These are phyloP conservation scores for Xestobium rufovillosum DNA, from an alignment of 2,888 invertebrate species.

Conservation along the genomic window DNA sequence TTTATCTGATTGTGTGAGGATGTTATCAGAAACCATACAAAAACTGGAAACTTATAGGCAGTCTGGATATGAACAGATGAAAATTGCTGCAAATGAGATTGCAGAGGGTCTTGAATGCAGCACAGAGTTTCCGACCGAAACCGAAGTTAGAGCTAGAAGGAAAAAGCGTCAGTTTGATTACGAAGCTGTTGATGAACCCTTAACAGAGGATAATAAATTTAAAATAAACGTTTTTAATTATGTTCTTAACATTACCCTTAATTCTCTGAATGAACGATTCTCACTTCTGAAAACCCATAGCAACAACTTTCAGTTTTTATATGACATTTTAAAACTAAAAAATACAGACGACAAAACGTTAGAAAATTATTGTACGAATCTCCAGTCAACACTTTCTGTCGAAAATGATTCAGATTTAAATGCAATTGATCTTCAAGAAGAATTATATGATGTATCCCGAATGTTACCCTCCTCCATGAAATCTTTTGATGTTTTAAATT, in stretches of 20 bases:
- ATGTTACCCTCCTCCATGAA: too few species aligned
- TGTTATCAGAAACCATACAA: constrained; percentile 19
- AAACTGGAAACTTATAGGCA: constrained; percentile 18
- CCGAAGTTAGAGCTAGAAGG: constrained; percentile 18
- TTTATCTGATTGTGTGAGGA: constrained; percentile 19
- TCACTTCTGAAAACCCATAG: constrained; percentile 13
- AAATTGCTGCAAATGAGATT: constrained; percentile 20
- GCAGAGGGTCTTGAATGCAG: constrained; percentile 20
- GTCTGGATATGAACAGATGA: constrained; percentile 15
- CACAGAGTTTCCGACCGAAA: constrained; percentile 18
- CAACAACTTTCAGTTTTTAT: constrained; percentile 9
- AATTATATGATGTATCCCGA: too few species aligned
- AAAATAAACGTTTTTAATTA: constrained; percentile 11
- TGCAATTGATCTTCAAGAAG: too few species aligned
- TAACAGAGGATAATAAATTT: constrained; percentile 18
- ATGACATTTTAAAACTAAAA: too few species aligned
- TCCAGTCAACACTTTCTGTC: too few species aligned
- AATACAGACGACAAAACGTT: too few species aligned
- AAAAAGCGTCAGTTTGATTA: constrained; percentile 18
- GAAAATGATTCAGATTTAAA: too few species aligned
- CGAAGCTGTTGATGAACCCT: constrained; percentile 20
- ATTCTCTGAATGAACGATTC: constrained; percentile 13
- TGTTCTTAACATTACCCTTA: constrained; percentile 9
- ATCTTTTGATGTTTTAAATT: too few species aligned
- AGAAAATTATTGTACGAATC: too few species aligned